phyloP scores from a whole-genome alignment of 1,140 invertebrate genomes.

The Parapsyche elsis region DNA sequence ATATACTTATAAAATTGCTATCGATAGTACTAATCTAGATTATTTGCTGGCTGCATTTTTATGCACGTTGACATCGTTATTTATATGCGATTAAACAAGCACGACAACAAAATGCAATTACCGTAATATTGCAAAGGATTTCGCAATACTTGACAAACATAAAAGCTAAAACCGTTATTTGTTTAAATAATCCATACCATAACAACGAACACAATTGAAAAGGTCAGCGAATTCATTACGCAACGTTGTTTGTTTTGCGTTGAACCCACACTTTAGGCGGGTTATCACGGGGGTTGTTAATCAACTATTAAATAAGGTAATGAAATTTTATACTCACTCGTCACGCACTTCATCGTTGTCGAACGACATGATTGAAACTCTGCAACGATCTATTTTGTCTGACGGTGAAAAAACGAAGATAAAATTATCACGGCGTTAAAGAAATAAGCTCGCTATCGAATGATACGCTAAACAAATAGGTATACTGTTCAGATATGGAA shows the following conservation, averaged over 20 bases:
- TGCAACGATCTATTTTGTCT: background rate
- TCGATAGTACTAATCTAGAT: too few relatives aligned
- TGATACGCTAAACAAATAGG: background rate
- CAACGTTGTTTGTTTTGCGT: background rate
- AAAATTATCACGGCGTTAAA: constrained; percentile 5
- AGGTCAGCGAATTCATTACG: background rate
- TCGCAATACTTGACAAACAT: too few relatives aligned
- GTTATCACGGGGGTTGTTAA: too few relatives aligned
- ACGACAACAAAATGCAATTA: too few relatives aligned
- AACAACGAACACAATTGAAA: too few relatives aligned
- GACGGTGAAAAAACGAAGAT: background rate
- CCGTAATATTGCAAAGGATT: too few relatives aligned
- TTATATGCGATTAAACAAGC: too few relatives aligned
- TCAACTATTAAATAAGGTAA: background rate
- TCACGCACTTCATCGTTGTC: constrained; percentile 65
- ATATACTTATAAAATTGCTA: too few relatives aligned
- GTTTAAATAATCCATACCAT: too few relatives aligned
- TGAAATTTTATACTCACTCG: constrained; percentile 60
- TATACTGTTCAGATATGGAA: background rate
- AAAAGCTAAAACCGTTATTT: too few relatives aligned
- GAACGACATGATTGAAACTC: constrained; percentile 61
- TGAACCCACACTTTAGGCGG: background rate
- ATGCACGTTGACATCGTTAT: too few relatives aligned
- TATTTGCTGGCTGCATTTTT: too few relatives aligned
- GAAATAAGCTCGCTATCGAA: background rate